Percentiles rank a stretch among this genome's conserved stretches.
phyloP scores from a whole-genome alignment of 92 coral and sea anemone species.

The Zoanthus sansibaricus region DNA sequence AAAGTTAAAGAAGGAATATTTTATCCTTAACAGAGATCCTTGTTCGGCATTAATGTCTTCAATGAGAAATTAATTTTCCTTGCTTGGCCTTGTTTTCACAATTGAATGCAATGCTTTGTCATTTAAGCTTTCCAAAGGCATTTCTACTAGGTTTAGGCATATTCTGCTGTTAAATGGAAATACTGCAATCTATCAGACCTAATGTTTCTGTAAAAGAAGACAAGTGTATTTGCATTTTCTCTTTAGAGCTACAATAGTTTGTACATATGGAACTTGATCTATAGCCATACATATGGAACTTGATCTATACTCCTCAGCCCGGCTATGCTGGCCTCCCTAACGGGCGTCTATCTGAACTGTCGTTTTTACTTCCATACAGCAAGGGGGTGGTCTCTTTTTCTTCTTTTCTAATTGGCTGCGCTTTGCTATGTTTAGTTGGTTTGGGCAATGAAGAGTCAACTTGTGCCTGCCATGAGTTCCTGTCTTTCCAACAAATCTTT shows the following conservation, averaged over 20 bases:
- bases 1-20: not conserved
- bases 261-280: too few relatives aligned
- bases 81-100: not conserved
- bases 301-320: not conserved
- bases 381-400: conserved; percentile 11
- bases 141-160: too few relatives aligned
- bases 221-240: too few relatives aligned
- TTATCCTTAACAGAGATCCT: conserved; percentile 6
- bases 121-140: too few relatives aligned
- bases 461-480: not conserved
- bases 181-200: too few relatives aligned
- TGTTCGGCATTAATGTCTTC: conserved; percentile 3
- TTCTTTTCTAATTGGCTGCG: not conserved
- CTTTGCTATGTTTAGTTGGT: not conserved
- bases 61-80: not conserved
- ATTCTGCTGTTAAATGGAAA: too few relatives aligned
- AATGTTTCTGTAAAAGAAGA: too few relatives aligned
- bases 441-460: not conserved
- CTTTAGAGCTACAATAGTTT: too few relatives aligned
- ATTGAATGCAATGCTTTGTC: not conserved
- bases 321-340: too few relatives aligned
- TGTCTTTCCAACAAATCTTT: not conserved
- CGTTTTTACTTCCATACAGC: not conserved
- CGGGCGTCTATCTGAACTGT: not conserved
- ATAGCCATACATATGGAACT: too few relatives aligned